Percentiles rank a stretch among this genome's conserved stretches.
Evolutionary conservation across 1,140 invertebrate species (phyloP).

Genomic region (Papilio polyxenes): DNA sequence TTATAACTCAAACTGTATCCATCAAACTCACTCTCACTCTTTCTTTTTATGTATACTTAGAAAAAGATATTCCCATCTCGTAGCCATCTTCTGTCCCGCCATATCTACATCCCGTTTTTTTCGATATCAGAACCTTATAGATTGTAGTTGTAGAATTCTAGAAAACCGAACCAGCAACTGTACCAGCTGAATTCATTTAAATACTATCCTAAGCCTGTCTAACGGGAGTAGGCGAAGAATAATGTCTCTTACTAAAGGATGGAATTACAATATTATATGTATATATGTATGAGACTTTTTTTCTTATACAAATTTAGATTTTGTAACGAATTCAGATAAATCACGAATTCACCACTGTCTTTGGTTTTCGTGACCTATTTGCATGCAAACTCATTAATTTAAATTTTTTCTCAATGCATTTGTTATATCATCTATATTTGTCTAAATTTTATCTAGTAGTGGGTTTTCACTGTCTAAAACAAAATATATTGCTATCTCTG

Average conservation of each 20-base stretch:
- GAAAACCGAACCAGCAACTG: background rate
- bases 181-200: background rate
- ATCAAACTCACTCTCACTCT: too few relatives aligned
- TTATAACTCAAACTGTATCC: background rate
- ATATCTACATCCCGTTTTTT: too few relatives aligned
- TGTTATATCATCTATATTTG: too few relatives aligned
- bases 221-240: conserved; percentile 1
- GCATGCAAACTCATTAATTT: background rate
- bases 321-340: background rate
- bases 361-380: background rate
- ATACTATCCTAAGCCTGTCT: background rate
- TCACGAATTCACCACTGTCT: background rate
- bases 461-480: too few relatives aligned
- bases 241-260: background rate
- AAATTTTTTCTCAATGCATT: background rate
- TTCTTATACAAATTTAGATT: background rate
- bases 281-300: background rate
- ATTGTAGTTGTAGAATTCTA: background rate
- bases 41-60: too few relatives aligned
- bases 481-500: too few relatives aligned
- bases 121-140: background rate
- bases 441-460: too few relatives aligned
- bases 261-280: background rate
- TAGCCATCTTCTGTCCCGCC: too few relatives aligned
- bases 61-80: too few relatives aligned